These are phyloP conservation scores for Horisme vitalbata DNA, from an alignment of 2,888 invertebrate genomes.

Conservation along the genomic window DNA sequence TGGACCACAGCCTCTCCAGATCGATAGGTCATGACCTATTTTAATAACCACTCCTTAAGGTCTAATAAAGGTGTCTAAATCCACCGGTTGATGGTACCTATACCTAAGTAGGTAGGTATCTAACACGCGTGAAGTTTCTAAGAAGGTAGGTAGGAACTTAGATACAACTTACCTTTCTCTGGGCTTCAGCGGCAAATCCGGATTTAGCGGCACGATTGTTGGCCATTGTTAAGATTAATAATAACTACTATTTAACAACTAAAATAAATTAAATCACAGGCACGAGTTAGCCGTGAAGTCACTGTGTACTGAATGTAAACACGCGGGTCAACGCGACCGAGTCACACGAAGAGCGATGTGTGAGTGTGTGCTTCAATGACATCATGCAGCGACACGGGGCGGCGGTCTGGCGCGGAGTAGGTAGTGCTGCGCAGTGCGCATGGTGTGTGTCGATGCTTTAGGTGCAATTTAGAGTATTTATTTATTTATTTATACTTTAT, in stretches of 20 bases:
- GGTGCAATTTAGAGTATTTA: not conserved
- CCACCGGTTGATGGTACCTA: slow-evolving; percentile 14
- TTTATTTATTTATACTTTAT: too few relatives aligned
- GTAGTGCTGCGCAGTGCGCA: slow-evolving; percentile 22
- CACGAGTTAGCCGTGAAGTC: slow-evolving; percentile 68
- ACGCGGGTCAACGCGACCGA: slow-evolving; percentile 56
- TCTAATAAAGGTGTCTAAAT: too few relatives aligned
- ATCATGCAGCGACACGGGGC: slow-evolving; percentile 60
- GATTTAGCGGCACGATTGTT: slow-evolving; percentile 93
- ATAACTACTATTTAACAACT: slow-evolving; percentile 48
- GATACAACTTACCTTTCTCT: slow-evolving; percentile 90
- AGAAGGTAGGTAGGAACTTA: slow-evolving; percentile 23
- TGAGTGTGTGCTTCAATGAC: slow-evolving; percentile 79
- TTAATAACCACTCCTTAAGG: slow-evolving; percentile 37
- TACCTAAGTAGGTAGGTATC: slow-evolving; percentile 2
- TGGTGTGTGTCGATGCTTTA: slow-evolving; percentile 39
- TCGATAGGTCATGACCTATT: slow-evolving; percentile 61
- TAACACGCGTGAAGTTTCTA: too few relatives aligned
- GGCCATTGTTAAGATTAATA: slow-evolving; percentile 84
- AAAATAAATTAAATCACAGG: slow-evolving; percentile 72
- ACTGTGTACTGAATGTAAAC: slow-evolving; percentile 75
- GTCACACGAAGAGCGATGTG: slow-evolving; percentile 63
- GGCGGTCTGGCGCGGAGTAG: slow-evolving; percentile 42
- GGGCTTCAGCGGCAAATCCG: slow-evolving; percentile 98
- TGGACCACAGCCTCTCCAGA: slow-evolving; percentile 75